These are phyloP conservation scores for Troilus luridus DNA, from an alignment of 2,888 invertebrate genomes.

Conservation along the genomic window DNA sequence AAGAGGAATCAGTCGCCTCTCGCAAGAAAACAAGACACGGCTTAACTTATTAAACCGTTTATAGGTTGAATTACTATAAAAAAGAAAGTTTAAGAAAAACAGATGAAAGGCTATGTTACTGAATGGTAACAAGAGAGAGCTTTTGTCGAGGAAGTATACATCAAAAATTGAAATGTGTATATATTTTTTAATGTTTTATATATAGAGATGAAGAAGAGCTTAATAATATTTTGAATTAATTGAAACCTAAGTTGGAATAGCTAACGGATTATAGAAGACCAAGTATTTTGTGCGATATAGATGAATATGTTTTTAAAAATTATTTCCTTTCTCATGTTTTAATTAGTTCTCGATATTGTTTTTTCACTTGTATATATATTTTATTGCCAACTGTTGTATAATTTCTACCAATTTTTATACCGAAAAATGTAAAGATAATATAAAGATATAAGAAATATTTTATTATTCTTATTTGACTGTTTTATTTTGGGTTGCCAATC, in stretches of 20 bases:
- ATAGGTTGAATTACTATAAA: conserved; percentile 16
- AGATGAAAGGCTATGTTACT: conserved; percentile 11
- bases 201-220: conserved; percentile 53
- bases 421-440: conserved; percentile 53
- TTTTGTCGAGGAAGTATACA: conserved; percentile 54
- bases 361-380: conserved; percentile 53
- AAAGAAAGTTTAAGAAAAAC: conserved; percentile 1
- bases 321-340: conserved; percentile 42
- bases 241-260: conserved; percentile 50
- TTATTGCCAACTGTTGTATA: conserved; percentile 53
- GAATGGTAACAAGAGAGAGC: conserved; percentile 11
- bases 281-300: background rate
- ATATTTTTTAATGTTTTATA: conserved; percentile 58
- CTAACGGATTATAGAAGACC: conserved; percentile 44
- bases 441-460: conserved; percentile 47
- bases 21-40: conserved; percentile 57
- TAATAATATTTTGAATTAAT: conserved; percentile 59
- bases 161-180: conserved; percentile 53
- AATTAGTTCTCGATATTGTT: conserved; percentile 57
- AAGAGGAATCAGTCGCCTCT: conserved; percentile 55
- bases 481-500: conserved; percentile 34
- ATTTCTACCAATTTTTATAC: conserved; percentile 57
- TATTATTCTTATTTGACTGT: conserved; percentile 46
- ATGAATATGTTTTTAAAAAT: conserved; percentile 16
- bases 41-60: conserved; percentile 56